phyloP scores from a whole-genome alignment of 2,888 invertebrate genomes.

The Ecdyonurus torrentis region DNA sequence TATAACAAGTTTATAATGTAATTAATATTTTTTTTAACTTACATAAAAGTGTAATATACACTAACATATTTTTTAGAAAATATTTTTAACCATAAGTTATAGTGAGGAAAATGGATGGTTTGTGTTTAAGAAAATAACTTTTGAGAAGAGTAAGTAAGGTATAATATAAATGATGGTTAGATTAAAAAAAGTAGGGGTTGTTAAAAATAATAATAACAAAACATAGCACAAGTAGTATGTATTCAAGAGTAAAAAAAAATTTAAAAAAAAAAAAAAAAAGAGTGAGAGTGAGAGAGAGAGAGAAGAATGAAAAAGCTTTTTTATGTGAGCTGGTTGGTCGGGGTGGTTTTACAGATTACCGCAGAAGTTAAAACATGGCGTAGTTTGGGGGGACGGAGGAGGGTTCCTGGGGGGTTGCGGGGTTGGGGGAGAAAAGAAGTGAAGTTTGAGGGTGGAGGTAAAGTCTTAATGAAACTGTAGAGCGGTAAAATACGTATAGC shows the following conservation, averaged over 20 bases:
- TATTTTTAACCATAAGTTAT: not conserved
- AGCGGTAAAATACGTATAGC: not conserved
- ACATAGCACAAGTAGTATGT: not conserved
- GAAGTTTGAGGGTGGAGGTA: not conserved
- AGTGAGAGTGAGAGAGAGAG: not conserved
- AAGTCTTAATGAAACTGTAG: not conserved
- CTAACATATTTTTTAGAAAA: too few relatives aligned
- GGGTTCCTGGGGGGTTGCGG: not conserved
- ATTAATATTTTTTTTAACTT: too few relatives aligned
- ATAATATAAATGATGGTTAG: not conserved
- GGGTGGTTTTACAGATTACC: conserved; percentile 3
- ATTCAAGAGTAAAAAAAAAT: too few relatives aligned
- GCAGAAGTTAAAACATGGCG: not conserved
- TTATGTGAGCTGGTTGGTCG: not conserved
- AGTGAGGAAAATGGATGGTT: not conserved
- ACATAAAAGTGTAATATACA: too few relatives aligned
- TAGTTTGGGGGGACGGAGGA: not conserved
- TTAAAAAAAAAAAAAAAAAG: too few relatives aligned
- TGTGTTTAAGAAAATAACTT: not conserved
- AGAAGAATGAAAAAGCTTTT: not conserved
- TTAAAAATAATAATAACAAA: not conserved
- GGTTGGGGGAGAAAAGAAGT: not conserved
- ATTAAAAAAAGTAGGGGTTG: conserved; percentile 2
- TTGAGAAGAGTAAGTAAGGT: not conserved
- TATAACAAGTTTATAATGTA: too few relatives aligned